Conservation (phyloP, 92 coral and sea anemone genomes). For the Heteractis magnifica region DNA sequence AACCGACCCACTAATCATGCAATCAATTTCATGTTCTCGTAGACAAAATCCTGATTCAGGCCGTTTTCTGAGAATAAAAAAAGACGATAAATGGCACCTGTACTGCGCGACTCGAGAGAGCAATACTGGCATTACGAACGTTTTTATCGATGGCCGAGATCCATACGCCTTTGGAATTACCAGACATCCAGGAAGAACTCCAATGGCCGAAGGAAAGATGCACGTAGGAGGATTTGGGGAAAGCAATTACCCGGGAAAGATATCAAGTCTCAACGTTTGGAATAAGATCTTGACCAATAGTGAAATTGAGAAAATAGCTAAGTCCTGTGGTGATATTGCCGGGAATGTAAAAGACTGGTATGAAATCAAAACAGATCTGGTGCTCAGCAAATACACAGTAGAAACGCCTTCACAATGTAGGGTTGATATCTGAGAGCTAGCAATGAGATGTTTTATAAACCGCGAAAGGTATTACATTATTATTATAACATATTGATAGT, state of each 20-base stretch:
- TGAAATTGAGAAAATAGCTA: not conserved
- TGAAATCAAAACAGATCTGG: not conserved
- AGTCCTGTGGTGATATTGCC: not conserved
- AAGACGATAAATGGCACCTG: constrained; percentile 1
- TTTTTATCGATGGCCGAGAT: not conserved
- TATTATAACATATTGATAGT: too few relatives aligned
- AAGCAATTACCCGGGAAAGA: not conserved
- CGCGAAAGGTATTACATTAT: too few relatives aligned
- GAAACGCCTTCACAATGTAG: not conserved
- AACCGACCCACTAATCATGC: not conserved
- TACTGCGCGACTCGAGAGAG: not conserved
- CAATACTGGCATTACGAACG: not conserved
- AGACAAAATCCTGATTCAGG: not conserved
- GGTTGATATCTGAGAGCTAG: not conserved
- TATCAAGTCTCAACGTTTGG: constrained; percentile 8
- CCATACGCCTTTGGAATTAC: too few relatives aligned
- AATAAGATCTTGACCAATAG: not conserved
- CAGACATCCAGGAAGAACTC: not conserved
- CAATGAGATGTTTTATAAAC: too few relatives aligned
- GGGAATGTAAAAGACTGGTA: constrained; percentile 14
- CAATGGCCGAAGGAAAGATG: constrained; percentile 2
- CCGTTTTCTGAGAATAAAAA: not conserved
- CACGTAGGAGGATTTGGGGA: not conserved
- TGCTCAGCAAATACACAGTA: not conserved
- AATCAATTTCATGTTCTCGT: not conserved